Percentiles rank a stretch among this genome's conserved stretches.
phyloP scores from a whole-genome alignment of 1,140 invertebrate genomes.

The Xylocopa sonorina region DNA sequence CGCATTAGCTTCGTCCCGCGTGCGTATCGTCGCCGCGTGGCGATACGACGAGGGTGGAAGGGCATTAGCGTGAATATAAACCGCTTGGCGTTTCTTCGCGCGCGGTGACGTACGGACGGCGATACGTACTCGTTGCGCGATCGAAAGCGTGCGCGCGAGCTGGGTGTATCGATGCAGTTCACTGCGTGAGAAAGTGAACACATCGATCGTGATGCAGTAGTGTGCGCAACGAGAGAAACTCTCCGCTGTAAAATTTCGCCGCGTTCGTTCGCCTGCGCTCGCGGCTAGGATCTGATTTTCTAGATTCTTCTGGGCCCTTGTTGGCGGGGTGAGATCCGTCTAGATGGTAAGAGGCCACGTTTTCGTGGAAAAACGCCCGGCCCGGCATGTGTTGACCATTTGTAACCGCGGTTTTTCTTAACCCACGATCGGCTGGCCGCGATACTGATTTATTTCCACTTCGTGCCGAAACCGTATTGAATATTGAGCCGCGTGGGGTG shows the following conservation, averaged over 20 bases:
- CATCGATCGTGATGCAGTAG: constrained; percentile 9
- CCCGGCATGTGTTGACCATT: neutral
- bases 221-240: constrained; percentile 11
- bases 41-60: neutral
- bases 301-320: neutral
- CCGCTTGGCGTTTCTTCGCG: neutral
- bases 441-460: constrained; percentile 20
- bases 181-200: constrained; percentile 38
- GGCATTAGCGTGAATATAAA: constrained; percentile 29
- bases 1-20: constrained; percentile 32
- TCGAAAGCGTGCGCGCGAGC: neutral
- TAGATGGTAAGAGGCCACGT: neutral
- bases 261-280: neutral
- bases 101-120: constrained; percentile 13
- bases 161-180: constrained; percentile 19
- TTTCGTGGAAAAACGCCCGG: neutral
- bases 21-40: neutral
- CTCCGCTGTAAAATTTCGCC: constrained; percentile 30
- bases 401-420: neutral
- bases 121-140: neutral
- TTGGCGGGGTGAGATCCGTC: neutral
- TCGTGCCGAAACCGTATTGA: neutral
- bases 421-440: neutral
- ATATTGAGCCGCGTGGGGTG: neutral
- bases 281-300: neutral